Conservation (phyloP, 2,797 vertebrate species). For the Tapera naevia region DNA sequence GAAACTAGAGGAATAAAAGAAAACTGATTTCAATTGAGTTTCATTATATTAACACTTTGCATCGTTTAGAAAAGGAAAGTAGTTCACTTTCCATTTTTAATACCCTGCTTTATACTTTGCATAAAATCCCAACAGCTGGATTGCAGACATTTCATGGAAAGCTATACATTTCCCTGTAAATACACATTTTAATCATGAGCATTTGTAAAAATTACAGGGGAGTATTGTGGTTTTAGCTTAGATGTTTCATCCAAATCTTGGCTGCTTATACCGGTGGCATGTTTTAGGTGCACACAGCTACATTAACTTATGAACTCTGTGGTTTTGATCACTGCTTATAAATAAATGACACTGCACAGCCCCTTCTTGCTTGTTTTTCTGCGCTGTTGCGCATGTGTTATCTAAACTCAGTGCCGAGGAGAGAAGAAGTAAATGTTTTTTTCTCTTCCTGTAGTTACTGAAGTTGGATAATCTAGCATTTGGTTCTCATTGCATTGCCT, state of each 20-base stretch:
- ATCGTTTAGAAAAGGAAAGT: constrained; percentile 24
- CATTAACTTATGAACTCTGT: background rate
- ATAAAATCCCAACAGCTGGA: background rate
- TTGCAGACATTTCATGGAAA: background rate
- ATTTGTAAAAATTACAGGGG: background rate
- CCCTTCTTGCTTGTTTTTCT: background rate
- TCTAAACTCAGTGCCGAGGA: background rate
- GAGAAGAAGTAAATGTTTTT: background rate
- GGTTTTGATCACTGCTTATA: background rate
- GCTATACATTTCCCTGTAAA: background rate
- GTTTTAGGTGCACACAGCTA: background rate
- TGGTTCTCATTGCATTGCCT: constrained; percentile 46
- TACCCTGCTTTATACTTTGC: background rate
- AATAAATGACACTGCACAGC: background rate
- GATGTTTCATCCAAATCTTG: background rate
- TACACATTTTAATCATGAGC: background rate
- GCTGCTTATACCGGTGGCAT: background rate
- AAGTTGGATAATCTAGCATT: constrained; percentile 35
- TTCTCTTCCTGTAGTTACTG: background rate
- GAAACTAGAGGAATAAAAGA: constrained; percentile 32
- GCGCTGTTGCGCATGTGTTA: background rate
- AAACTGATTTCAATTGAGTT: background rate
- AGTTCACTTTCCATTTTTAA: constrained; percentile 37
- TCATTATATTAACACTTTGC: background rate
- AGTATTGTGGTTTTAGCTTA: background rate